phyloP scores from a whole-genome alignment of 2,113 vertebrate species.

The Callionymus lyra region DNA sequence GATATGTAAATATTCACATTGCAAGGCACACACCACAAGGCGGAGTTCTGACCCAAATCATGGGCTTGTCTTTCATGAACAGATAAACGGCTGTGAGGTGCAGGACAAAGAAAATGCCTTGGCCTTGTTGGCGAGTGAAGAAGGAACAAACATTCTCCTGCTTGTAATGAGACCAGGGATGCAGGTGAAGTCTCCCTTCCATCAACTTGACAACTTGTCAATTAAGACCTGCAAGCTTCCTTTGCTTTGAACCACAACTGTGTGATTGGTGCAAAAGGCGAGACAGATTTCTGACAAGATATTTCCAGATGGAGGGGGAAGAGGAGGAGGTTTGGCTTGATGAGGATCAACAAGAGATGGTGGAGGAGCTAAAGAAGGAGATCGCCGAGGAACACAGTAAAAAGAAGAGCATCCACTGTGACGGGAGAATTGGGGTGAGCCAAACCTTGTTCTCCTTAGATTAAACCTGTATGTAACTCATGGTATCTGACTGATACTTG shows the following conservation, averaged over 20 bases:
- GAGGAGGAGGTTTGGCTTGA: slow-evolving; percentile 93
- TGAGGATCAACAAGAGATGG: slow-evolving; percentile 86
- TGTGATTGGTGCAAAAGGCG: too few relatives aligned
- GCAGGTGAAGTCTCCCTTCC: slow-evolving; percentile 66
- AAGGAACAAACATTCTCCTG: slow-evolving; percentile 78
- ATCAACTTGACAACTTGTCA: slow-evolving; percentile 30
- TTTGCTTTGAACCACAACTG: not conserved
- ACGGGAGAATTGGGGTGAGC: slow-evolving; percentile 73
- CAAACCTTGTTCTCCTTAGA: not conserved
- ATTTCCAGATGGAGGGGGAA: slow-evolving; percentile 83
- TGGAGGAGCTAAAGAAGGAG: slow-evolving; percentile 88
- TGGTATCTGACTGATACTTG: too few relatives aligned
- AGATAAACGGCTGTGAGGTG: slow-evolving; percentile 94
- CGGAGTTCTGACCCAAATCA: not conserved
- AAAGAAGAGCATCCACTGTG: slow-evolving; percentile 58
- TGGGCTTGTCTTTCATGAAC: slow-evolving; percentile 58
- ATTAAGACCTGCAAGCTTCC: slow-evolving; percentile 22
- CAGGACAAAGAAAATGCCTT: slow-evolving; percentile 86
- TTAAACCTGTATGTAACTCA: too few relatives aligned
- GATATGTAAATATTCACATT: too few relatives aligned
- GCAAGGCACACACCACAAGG: too few relatives aligned
- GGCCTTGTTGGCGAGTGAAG: slow-evolving; percentile 81
- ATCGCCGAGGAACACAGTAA: slow-evolving; percentile 80
- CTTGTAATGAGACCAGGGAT: slow-evolving; percentile 85
- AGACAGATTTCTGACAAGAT: slow-evolving; percentile 28